Conservation (phyloP, 2,888 invertebrate genomes). For the Plebejus melissa region DNA sequence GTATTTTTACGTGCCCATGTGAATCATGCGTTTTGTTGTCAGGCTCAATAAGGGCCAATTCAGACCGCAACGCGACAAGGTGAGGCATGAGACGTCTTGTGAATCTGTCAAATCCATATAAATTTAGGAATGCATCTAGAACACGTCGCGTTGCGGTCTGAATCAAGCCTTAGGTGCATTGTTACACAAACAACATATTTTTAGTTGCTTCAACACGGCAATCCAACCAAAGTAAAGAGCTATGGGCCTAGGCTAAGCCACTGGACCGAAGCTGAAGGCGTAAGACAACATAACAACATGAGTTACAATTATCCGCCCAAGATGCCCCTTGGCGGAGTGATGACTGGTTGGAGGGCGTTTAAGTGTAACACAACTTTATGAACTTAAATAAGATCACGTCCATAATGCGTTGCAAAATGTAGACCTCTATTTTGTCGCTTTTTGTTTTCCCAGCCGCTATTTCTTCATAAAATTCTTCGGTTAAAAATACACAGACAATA, state of each 20-base stretch:
- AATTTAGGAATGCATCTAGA: no score
- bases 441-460: neutral
- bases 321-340: conserved; percentile 17
- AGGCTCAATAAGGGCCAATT: no score
- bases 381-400: conserved; percentile 17
- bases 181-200: no score
- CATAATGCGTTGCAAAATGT: neutral
- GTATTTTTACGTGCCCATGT: no score
- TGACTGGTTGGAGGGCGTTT: neutral
- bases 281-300: neutral
- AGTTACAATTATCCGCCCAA: neutral
- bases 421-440: neutral
- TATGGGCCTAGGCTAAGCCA: neutral
- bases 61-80: no score
- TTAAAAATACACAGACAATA: conserved; percentile 17
- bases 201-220: no score
- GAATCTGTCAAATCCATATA: no score
- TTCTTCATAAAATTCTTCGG: neutral
- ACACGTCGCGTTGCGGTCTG: no score
- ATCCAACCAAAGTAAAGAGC: neutral
- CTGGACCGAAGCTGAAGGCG: neutral
- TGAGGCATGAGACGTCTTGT: no score
- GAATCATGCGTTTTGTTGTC: no score
- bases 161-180: no score
- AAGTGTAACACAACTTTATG: conserved; percentile 16